Base-by-base conservation (phyloP, 2,797 vertebrate species). In the Cirrhinus mrigala region DNA sequence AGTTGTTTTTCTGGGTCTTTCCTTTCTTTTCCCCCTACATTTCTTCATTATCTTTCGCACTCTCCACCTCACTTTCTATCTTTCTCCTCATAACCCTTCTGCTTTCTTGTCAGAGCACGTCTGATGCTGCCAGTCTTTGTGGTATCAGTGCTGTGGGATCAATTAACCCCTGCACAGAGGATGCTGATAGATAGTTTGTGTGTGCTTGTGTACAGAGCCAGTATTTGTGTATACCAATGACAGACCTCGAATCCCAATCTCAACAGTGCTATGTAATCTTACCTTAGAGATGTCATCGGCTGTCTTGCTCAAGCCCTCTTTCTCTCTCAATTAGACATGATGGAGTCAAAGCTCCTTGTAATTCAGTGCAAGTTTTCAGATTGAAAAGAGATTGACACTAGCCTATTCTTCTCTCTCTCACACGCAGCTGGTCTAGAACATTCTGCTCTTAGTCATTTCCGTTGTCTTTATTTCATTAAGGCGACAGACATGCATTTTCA, bases 131-230 rank as follows among this genome's bases (percentile, higher is more conserved):
- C 76, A 84, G 54, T 79, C 81, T 86, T 81, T 81, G 68, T 83
- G 68, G 54, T 88, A 82, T 86, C 73, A 64, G 81, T 90, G 89
- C 87, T 79, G 24, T 82, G 89, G 89, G 89, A 90, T 90, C 89
- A 90, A 88, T 90, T 90, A 88, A 87, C 75, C 40, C 79, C 71
- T 82, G 86, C 74, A 78, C 76, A 83, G 87, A 78, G 87, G 80
- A 83, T 44, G 81, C 76, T 74, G 58, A 82, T 82, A 44, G 46
- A 70, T 69, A 56, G 73, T 79, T 37, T 83, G 78, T 88, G 71
- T 86, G 48, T 88, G 81, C 15, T 12, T 71, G 73, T 20, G 54
- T 75, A 24, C 29, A 7, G 11, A 24, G 48, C 11, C 22, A 24
- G 74, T 16, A 40, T 46, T 33, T 33, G 33, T 86, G 64, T 82